Conservation (phyloP, 2,888 invertebrate species). For the Heterodera filipjevi region DNA sequence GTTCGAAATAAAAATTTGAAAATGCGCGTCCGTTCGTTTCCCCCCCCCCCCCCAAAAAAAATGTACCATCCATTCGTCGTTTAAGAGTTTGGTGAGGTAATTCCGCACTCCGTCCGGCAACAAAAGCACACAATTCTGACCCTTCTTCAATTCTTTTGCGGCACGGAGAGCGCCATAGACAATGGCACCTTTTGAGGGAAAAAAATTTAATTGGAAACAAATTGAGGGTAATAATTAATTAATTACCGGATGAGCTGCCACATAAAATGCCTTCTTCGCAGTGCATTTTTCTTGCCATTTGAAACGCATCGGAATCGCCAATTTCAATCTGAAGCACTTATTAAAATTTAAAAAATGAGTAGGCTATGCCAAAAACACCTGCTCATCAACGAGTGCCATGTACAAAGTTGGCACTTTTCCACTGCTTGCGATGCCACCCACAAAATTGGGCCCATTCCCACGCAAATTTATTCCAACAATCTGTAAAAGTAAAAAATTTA, state of each 20-base stretch:
- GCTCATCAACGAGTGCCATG: slow-evolving; percentile 80
- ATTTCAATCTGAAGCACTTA: slow-evolving; percentile 84
- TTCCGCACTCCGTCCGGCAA: slow-evolving; percentile 92
- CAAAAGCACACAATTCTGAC: slow-evolving; percentile 85
- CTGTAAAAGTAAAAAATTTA: slow-evolving; percentile 12
- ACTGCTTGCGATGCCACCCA: slow-evolving; percentile 85
- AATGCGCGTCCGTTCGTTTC: slow-evolving; percentile 23
- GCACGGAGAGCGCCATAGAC: slow-evolving; percentile 52
- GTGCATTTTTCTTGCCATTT: slow-evolving; percentile 83
- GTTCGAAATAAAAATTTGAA: background rate
- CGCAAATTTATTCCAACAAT: slow-evolving; percentile 72
- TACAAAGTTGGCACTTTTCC: slow-evolving; percentile 86
- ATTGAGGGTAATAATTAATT: slow-evolving; percentile 13
- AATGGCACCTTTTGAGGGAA: slow-evolving; percentile 34
- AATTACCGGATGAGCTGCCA: slow-evolving; percentile 46
- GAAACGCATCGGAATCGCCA: slow-evolving; percentile 78
- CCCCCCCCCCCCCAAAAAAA: too few species aligned
- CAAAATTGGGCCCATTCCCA: slow-evolving; percentile 71
- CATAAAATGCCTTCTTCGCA: slow-evolving; percentile 83
- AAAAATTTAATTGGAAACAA: background rate
- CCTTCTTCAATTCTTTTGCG: slow-evolving; percentile 75
- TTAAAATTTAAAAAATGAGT: background rate
- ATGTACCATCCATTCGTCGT: slow-evolving; percentile 63
- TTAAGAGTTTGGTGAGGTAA: slow-evolving; percentile 75
- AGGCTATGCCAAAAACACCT: slow-evolving; percentile 59